Base-by-base conservation (phyloP, 2,113 vertebrate genomes). In the Notothenia coriiceps region DNA sequence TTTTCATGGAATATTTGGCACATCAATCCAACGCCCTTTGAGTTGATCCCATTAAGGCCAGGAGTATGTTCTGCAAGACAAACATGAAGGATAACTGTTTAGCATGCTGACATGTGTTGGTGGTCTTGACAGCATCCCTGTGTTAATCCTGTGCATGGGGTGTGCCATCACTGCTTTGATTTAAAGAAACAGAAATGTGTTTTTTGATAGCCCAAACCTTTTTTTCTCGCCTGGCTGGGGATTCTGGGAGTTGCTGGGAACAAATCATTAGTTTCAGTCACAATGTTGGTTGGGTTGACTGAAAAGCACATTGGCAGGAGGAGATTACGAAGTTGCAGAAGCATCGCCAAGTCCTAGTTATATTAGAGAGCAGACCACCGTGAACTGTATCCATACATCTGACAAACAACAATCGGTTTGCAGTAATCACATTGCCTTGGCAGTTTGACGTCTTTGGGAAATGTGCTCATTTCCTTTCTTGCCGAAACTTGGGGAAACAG, bases 1-100 rank as follows among this genome's bases (percentile, higher is more conserved):
- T 93, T 93, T 91, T 89, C 79, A 86, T 79, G 65, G 86, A 93
- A 93, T 90, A 77, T 87, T 86, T 89, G 83, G 73, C 81, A 80
- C 78, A 64, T 86, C 65, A 72, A 70, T 80, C 29, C 25, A 82
- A 73, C 47, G 17, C 75, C 84, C 79, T 89, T 88, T 70, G 54
- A 74, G 64, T 86, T 73, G 71, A 87, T 91, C 84, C 65, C 82
- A 91, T 91, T 82, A 86, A 84, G 78, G 75, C 61, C 0, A 83
- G 71, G 68, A 86, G 70, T 74, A 80, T 67, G 86, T 88, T 89
- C 77, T 83, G 61, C 66, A 83, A 25, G 25, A 25, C 25, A 25
- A 82, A 91, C 74, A 79, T 88, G 86, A 89, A 86, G 79, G 83
- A 86, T 88, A 81, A 74, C 67, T 75, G 15, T 65, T 79, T 47